These are phyloP conservation scores for Macaria liturata DNA, from an alignment of 2,888 invertebrate genomes.

Conservation along the genomic window DNA sequence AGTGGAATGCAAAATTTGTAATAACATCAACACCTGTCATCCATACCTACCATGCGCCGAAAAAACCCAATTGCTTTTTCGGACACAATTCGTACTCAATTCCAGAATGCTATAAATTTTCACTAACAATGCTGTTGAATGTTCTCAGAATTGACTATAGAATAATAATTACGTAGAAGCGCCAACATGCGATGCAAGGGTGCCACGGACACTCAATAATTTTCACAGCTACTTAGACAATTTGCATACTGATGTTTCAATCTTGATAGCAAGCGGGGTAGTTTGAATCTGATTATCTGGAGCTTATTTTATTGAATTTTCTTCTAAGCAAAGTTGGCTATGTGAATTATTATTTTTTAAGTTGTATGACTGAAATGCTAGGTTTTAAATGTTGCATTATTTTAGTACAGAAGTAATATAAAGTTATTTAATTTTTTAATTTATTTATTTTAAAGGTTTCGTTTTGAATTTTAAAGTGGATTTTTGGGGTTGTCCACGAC, in stretches of 20 bases:
- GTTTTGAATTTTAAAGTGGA: too few relatives aligned
- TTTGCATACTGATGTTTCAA: conserved; percentile 5
- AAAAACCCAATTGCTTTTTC: too few relatives aligned
- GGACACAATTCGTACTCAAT: neutral
- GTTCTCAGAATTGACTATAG: neutral
- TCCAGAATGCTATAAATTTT: neutral
- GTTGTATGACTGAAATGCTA: too few relatives aligned
- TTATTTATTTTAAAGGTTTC: neutral
- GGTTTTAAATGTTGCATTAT: too few relatives aligned
- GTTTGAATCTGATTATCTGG: conserved; percentile 1
- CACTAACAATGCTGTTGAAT: neutral
- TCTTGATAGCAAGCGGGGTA: conserved; percentile 3
- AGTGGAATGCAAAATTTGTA: conserved; percentile 15
- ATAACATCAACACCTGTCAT: conserved; percentile 8
- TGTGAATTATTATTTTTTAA: too few relatives aligned
- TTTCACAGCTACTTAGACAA: conserved; percentile 2
- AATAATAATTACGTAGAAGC: conserved; percentile 6
- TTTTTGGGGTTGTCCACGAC: too few relatives aligned
- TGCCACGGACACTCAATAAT: conserved; percentile 7
- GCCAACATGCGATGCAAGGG: conserved; percentile 9
- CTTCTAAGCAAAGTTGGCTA: neutral
- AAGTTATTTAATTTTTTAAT: too few relatives aligned
- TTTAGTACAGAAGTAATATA: too few relatives aligned
- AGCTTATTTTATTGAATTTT: neutral
- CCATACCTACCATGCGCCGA: neutral